Evolutionary conservation across 1,140 invertebrate genomes (phyloP).

Genomic region (Reticulitermes speratus): DNA sequence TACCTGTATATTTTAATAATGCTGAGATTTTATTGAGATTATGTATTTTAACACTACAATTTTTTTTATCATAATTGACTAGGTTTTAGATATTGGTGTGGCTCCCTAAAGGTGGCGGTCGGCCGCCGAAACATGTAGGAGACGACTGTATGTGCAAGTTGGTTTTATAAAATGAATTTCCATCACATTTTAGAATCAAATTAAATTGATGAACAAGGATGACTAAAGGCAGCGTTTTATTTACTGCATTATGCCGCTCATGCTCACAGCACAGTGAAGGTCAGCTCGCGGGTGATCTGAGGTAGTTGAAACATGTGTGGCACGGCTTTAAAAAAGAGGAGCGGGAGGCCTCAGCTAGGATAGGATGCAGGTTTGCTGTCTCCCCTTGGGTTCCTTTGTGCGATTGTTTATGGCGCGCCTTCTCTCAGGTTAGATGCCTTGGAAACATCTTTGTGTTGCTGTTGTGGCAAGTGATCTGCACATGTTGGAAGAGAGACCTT

Average conservation of each 20-base stretch:
- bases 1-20: too few species aligned
- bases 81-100: too few species aligned
- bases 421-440: background rate
- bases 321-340: background rate
- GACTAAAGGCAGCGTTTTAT: background rate
- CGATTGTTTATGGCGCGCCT: background rate
- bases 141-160: too few species aligned
- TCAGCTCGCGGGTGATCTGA: background rate
- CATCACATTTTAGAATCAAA: too few species aligned
- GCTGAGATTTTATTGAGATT: too few species aligned
- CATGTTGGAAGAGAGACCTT: background rate
- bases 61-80: too few species aligned
- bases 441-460: background rate
- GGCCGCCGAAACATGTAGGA: too few species aligned
- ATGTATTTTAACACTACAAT: too few species aligned
- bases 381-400: background rate
- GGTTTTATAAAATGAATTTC: too few species aligned
- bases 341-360: background rate
- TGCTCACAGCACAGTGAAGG: background rate
- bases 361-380: background rate
- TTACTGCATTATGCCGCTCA: background rate
- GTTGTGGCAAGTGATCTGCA: background rate
- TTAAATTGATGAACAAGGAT: too few species aligned
- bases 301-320: conserved; percentile 8
- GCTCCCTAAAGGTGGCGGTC: too few species aligned